Conservation (phyloP, 2,888 invertebrate genomes). For the Tyria jacobaeae region DNA sequence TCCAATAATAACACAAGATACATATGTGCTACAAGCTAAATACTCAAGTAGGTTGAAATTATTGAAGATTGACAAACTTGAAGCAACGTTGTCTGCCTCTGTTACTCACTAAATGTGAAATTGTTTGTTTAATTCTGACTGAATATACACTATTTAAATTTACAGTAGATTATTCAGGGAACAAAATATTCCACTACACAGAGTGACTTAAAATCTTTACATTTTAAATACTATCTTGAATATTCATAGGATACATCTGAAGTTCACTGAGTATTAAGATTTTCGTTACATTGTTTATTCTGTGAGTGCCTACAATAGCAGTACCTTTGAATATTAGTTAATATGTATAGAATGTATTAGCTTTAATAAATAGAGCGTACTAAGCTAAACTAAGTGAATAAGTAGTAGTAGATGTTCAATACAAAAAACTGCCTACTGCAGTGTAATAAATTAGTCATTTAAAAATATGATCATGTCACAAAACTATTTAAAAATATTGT, state of each 20-base stretch:
- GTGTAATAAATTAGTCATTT: too few relatives aligned
- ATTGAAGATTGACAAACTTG: neutral
- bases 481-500: too few relatives aligned
- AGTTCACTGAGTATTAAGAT: constrained; percentile 5
- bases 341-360: too few relatives aligned
- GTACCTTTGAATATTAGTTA: neutral
- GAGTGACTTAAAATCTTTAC: constrained; percentile 14
- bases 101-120: neutral
- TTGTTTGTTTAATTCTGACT: constrained; percentile 7
- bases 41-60: too few relatives aligned
- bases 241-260: constrained; percentile 7
- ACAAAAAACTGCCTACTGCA: too few relatives aligned
- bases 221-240: constrained; percentile 17
- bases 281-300: constrained; percentile 5
- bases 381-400: too few relatives aligned
- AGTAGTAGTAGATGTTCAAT: too few relatives aligned
- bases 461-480: too few relatives aligned
- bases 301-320: neutral
- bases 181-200: constrained; percentile 11
- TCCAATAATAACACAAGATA: too few relatives aligned
- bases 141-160: constrained; percentile 9
- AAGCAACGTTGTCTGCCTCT: constrained; percentile 2
- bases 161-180: constrained; percentile 9
- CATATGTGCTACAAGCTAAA: too few relatives aligned
- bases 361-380: too few relatives aligned